Base-by-base conservation (phyloP, 2,888 invertebrate species). In the Phrixothrix hirtus region DNA sequence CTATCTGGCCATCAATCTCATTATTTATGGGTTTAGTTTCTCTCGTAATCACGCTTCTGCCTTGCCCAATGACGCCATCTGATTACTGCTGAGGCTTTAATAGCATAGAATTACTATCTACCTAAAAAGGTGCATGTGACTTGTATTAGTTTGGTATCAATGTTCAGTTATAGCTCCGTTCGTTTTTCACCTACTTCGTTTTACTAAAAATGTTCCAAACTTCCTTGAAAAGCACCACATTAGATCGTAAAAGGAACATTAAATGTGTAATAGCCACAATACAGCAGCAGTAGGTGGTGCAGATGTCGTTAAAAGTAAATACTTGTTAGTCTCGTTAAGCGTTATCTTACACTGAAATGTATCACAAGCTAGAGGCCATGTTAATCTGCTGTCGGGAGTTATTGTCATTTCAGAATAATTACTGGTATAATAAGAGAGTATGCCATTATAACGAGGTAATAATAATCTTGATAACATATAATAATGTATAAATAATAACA, bases 21-120 rank as follows among this genome's bases (percentile, higher is more conserved):
- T 63, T 63, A 59, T 63, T 63, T 63, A 63, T 60, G 58, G 58
- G 39, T 50, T 54, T 55, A 57, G 55, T 59, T 59, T 61, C 47
- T 55, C 45, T 41, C 47, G 55, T 60, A 62, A 64, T 64, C 60
- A 63, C 60, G 63, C 59, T 61, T 62, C 44, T 45, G 39, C 49
- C 44, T 38, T 38, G 31, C 56, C 49, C 52, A 54, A 56, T 55
- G 61, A 57, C 62, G 60, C 61, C 61, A 62, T 58, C 59, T 48
- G 58, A 61, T 61, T 51, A 60, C 58, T 54, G 62, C 66, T 65
- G 64, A 64, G 64, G 59, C 63, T 60, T 62, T 65, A 64, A 67
- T 67, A 60, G 64, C 64, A 64, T 61, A 63, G 62, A 66, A 65
- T 67, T 66, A 67, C 63, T 58, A 62, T 57, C 64, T 58, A 53